These are phyloP conservation scores for Halocaridina rubra DNA, from an alignment of 2,888 invertebrate species.

Conservation along the genomic window DNA sequence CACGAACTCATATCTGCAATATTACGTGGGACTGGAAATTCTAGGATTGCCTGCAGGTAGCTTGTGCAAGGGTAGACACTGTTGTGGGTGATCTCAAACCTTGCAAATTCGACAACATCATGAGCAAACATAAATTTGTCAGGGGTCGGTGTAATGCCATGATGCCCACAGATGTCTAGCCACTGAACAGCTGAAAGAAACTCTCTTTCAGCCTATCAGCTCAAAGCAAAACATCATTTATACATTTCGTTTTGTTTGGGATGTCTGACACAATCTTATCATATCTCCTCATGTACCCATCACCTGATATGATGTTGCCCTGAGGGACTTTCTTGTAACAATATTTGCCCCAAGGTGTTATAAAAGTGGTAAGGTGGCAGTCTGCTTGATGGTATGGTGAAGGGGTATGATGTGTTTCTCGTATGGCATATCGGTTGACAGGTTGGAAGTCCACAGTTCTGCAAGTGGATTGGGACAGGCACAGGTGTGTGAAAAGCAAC, in stretches of 20 bases:
- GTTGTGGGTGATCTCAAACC: background rate
- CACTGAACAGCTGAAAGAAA: slow-evolving; percentile 9
- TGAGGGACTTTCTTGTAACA: too few species aligned
- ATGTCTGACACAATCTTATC: slow-evolving; percentile 22
- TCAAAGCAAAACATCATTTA: slow-evolving; percentile 32
- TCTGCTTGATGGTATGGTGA: too few species aligned
- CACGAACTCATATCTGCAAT: background rate
- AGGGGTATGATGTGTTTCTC: slow-evolving; percentile 1
- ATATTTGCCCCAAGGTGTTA: too few species aligned
- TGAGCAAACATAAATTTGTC: slow-evolving; percentile 31
- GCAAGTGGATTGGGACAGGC: too few species aligned
- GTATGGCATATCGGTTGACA: background rate
- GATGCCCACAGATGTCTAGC: background rate
- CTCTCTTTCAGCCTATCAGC: background rate
- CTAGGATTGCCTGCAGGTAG: background rate
- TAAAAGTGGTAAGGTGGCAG: too few species aligned
- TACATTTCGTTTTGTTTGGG: slow-evolving; percentile 11
- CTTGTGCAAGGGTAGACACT: background rate
- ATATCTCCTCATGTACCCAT: background rate
- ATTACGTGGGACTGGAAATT: background rate
- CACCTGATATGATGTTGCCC: too few species aligned
- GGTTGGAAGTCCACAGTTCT: too few species aligned
- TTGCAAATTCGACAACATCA: slow-evolving; percentile 26
- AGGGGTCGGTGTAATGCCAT: slow-evolving; percentile 27
- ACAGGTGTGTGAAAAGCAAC: too few species aligned